Evolutionary conservation across 2,113 vertebrate species (phyloP), one percentile per base, ranked within the genome.

Genomic region (Nettapus auritus): DNA sequence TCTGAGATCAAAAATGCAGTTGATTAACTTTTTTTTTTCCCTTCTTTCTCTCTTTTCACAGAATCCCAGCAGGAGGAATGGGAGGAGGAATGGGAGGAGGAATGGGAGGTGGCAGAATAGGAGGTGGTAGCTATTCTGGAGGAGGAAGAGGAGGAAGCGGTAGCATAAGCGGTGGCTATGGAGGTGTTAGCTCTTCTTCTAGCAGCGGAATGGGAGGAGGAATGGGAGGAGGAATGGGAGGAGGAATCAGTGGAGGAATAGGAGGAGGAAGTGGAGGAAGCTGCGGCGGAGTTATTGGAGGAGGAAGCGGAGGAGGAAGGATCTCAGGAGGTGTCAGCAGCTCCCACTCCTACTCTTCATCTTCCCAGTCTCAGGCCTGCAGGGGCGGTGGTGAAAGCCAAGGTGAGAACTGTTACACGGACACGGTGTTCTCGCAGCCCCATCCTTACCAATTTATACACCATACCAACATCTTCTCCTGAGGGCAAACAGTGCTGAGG

Each of bases 331-430:
- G 94, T 2, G 4, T 86, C 81, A 97, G 95, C 84, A 71, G 83
- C 28, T 97, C 95, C 93, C 96, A 97, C 84, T 94, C 95, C 84
- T 97, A 97, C 84, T 94, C 96, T 53, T 97, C 96, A 21, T 97
- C 96, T 64, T 97, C 96, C 70, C 96, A 97, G 48, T 94, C 96
- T 36, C 94, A 97, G 70, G 76, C 94, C 55, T 94, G 95, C 94
- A 95, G 94, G n/a, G 48, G 53, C 3, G 88, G 96, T 0, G 70
- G 95, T 28, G 96, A 95, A 90, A 92, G 91, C 93, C 96, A 96
- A 96, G 96, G 96, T 97, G 81, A 97, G 96, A 79, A 50, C 3
- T 57, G 6, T 17, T 42, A 7, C 9, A 8, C 6, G 46, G 42
- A 12, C 38, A 77, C 4, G 2, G 20, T 42, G 52, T 52, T 25